phyloP scores from a whole-genome alignment of 1,140 invertebrate genomes.

The Bombus cullumanus region DNA sequence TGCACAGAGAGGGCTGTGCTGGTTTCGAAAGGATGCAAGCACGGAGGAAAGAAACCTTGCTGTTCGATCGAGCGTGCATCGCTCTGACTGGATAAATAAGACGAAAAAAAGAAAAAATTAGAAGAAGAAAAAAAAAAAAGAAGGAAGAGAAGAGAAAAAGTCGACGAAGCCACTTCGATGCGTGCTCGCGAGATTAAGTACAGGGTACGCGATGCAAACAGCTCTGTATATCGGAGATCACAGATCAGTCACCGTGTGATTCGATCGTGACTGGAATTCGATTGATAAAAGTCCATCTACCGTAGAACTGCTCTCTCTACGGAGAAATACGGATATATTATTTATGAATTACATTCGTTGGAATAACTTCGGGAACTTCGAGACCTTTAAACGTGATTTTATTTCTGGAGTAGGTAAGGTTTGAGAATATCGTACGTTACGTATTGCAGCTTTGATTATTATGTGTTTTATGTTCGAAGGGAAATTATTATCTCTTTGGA shows the following conservation, averaged over 20 bases:
- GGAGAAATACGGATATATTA: not conserved
- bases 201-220: no score
- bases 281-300: constrained; percentile 21
- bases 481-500: no score
- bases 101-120: not conserved
- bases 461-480: no score
- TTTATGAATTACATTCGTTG: no score
- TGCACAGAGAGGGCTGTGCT: no score
- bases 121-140: not conserved
- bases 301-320: not conserved
- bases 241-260: constrained; percentile 11
- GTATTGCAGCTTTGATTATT: no score
- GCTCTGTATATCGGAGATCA: no score
- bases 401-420: no score
- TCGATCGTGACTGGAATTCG: constrained; percentile 20
- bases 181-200: not conserved
- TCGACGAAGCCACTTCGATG: constrained; percentile 7
- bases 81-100: constrained; percentile 33
- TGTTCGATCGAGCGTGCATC: constrained; percentile 50
- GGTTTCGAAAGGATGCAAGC: constrained; percentile 10
- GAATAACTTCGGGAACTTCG: no score
- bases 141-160: not conserved
- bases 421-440: no score
- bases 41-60: not conserved
- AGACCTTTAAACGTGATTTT: no score